Base-by-base conservation (phyloP, 2,113 vertebrate species). In the Tyto alba region DNA sequence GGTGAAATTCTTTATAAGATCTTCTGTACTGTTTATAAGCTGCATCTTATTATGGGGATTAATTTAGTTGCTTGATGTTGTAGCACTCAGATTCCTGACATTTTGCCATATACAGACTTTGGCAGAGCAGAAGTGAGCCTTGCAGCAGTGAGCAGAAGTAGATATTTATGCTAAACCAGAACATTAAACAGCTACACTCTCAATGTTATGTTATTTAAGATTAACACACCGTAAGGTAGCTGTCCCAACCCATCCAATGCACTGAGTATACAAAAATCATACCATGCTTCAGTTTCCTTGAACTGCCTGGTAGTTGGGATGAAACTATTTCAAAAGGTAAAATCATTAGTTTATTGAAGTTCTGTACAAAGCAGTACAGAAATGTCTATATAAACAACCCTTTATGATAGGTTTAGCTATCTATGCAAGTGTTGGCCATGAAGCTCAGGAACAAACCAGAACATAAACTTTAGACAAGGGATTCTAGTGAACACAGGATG, bases 381-480 rank as follows among this genome's bases (percentile, higher is more conserved):
- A 76, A 56, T 3, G 0, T 83, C 30, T 93, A 73, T 89, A 93
- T 53, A 94, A 96, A 74, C 74, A 88, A 80, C 94, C 89, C 62
- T 52, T 96, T 92, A 63, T 79, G 82, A 69, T 87, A 94, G 69
- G 90, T 96, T 96, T 97, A 94, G 97, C 95, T 97, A 84, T 97
- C 98, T 98, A 98, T 98, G 98, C 98, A 98, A 97, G 96, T 72
- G 7, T 96, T 95, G 92, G 89, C 95, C 73, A 11, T 74, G 79
- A 98, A 98, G 96, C 98, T 98, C 98, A 98, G 98, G 97, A 98
- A 98, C 97, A 96, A 97, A 97, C 75, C 93, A 94, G 93, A 90
- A 91, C 94, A 96, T 93, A 85, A 7, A 85, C 96, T 97, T 97
- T 96, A 97, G 95, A 97, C 95, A 97, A 97, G 97, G 97, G 97